phyloP scores from a whole-genome alignment of 2,888 invertebrate species.

The Anoplius nigerrimus region DNA sequence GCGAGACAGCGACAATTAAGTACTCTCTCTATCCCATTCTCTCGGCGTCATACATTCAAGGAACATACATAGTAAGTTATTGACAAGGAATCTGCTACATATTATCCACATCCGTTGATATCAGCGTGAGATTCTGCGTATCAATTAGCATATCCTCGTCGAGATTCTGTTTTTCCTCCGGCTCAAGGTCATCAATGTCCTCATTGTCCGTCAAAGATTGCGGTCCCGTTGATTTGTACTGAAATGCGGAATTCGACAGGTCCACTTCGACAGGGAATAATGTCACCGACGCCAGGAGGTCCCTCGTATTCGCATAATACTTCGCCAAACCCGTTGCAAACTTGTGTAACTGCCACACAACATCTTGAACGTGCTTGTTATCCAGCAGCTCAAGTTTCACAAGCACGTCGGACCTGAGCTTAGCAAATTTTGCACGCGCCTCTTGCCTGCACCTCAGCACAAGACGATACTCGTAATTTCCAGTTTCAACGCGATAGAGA shows the following conservation, averaged over 20 bases:
- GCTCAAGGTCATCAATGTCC: slow-evolving; percentile 51
- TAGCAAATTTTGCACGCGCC: slow-evolving; percentile 90
- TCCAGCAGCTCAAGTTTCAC: slow-evolving; percentile 98
- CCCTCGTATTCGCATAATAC: slow-evolving; percentile 85
- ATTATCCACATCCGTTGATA: slow-evolving; percentile 37
- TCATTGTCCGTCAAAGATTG: slow-evolving; percentile 61
- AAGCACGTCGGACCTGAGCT: slow-evolving; percentile 91
- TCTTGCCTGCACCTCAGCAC: slow-evolving; percentile 97
- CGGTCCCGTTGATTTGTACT: slow-evolving; percentile 83
- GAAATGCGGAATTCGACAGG: slow-evolving; percentile 92
- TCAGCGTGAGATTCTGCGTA: slow-evolving; percentile 41
- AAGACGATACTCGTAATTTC: slow-evolving; percentile 98
- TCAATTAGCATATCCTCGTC: slow-evolving; percentile 51
- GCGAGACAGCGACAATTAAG: too few relatives aligned
- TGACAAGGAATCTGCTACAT: slow-evolving; percentile 33
- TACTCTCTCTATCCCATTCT: too few relatives aligned
- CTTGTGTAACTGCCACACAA: slow-evolving; percentile 89
- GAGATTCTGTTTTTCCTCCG: slow-evolving; percentile 31
- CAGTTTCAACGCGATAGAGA: slow-evolving; percentile 97
- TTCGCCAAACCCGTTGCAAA: slow-evolving; percentile 90
- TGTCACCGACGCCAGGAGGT: slow-evolving; percentile 84
- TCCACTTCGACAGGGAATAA: slow-evolving; percentile 98
- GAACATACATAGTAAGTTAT: too few relatives aligned
- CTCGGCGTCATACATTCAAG: too few relatives aligned
- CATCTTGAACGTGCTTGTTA: slow-evolving; percentile 98